phyloP scores from a whole-genome alignment of 2,888 invertebrate genomes.

The Imbricaverruca yamaguchii region DNA sequence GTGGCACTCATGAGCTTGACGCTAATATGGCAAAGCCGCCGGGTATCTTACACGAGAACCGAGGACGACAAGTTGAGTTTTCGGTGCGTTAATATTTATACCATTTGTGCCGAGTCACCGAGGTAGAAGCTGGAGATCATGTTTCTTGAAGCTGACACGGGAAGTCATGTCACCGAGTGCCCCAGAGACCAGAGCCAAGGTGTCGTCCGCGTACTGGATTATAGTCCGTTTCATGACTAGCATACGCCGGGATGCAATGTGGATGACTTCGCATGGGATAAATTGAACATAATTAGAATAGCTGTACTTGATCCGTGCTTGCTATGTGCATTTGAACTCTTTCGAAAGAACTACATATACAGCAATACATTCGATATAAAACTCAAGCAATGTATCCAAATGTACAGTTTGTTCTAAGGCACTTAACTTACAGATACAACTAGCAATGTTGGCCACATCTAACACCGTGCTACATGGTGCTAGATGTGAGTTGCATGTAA shows the following conservation, averaged over 20 bases:
- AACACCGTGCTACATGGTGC: too few species aligned
- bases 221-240: not conserved
- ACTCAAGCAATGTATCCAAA: too few species aligned
- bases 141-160: not conserved
- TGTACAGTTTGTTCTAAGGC: too few species aligned
- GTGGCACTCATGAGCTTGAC: too few species aligned
- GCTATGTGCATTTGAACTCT: too few species aligned
- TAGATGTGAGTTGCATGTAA: too few species aligned
- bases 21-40: too few species aligned
- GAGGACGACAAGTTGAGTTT: conserved; percentile 1
- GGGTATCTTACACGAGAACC: not conserved
- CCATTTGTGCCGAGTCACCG: not conserved
- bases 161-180: not conserved
- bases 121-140: not conserved
- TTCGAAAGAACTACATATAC: too few species aligned
- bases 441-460: too few species aligned
- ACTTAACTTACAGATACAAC: too few species aligned
- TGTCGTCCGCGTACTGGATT: not conserved
- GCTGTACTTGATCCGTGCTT: too few species aligned
- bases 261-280: not conserved
- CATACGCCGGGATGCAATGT: not conserved
- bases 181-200: not conserved
- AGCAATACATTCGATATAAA: too few species aligned
- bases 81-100: not conserved
- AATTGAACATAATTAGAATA: not conserved